phyloP scores from a whole-genome alignment of 2,113 vertebrate species.

The Eulemur macaco region DNA sequence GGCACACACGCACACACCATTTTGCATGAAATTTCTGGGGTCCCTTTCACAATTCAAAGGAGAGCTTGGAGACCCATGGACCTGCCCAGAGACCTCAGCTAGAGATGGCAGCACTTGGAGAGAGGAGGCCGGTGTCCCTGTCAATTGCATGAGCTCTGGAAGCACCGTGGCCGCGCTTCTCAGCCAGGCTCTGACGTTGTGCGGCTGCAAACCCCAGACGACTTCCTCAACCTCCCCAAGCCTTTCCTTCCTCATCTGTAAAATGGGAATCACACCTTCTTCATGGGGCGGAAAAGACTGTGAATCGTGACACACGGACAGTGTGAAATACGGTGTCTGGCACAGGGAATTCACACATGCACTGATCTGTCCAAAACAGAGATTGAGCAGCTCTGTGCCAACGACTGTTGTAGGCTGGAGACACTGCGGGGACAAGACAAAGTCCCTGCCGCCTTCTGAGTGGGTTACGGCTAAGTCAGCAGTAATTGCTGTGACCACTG shows the following conservation, averaged over 20 bases:
- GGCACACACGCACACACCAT: no score
- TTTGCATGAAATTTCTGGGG: background rate
- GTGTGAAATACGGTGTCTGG: background rate
- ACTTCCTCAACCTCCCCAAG: background rate
- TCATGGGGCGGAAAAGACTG: background rate
- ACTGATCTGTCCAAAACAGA: accelerated
- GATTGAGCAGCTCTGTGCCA: accelerated
- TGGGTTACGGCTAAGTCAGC: background rate
- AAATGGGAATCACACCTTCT: background rate
- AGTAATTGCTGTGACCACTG: no score
- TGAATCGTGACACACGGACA: background rate
- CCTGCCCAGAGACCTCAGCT: background rate
- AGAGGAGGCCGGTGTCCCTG: accelerated
- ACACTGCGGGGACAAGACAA: accelerated
- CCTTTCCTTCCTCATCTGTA: background rate
- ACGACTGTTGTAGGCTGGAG: background rate
- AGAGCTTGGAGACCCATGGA: background rate
- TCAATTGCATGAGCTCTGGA: no score
- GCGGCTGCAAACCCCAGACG: no score
- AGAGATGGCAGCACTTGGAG: background rate
- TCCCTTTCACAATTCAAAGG: background rate
- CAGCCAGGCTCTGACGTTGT: background rate
- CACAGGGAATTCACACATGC: accelerated
- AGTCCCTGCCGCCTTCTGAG: background rate
- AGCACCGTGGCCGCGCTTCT: background rate